These are phyloP conservation scores for Rhimphoctona megacephalus DNA, from an alignment of 2,888 invertebrate genomes.

Conservation along the genomic window DNA sequence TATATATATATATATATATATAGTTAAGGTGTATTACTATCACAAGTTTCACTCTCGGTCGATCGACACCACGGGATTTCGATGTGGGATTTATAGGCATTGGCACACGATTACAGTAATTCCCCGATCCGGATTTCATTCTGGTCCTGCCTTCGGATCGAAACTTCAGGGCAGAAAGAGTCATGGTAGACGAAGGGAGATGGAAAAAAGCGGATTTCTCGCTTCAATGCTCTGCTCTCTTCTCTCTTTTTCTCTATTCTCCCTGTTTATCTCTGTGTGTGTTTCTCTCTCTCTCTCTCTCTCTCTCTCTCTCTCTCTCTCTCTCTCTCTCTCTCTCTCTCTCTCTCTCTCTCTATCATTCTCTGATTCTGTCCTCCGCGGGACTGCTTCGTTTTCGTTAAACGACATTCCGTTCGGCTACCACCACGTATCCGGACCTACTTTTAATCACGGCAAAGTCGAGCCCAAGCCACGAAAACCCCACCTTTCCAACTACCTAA, in stretches of 20 bases:
- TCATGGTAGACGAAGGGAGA: constrained; percentile 4
- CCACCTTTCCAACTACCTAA: constrained; percentile 5
- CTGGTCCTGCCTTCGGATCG: constrained; percentile 44
- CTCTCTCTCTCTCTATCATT: neutral
- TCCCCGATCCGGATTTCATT: constrained; percentile 71
- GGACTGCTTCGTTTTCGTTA: constrained; percentile 46
- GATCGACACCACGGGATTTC: constrained; percentile 65
- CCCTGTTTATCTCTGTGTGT: neutral
- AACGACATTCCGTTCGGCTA: constrained; percentile 60
- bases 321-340: constrained; percentile 29
- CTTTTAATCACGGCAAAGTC: constrained; percentile 71
- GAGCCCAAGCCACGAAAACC: constrained; percentile 40
- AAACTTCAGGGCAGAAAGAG: constrained; percentile 33
- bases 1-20: neutral
- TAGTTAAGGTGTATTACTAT: constrained; percentile 56
- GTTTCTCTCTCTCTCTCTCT: constrained; percentile 25
- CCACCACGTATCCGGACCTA: constrained; percentile 50
- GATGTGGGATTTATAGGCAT: constrained; percentile 65
- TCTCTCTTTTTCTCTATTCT: neutral
- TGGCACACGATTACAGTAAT: constrained; percentile 69
- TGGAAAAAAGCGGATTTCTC: constrained; percentile 48
- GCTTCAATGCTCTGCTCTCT: constrained; percentile 41
- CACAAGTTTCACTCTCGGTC: constrained; percentile 62
- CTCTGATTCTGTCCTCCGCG: constrained; percentile 29
- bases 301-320: neutral